Conservation (phyloP, 2,797 vertebrate species). For the Psittacula echo region DNA sequence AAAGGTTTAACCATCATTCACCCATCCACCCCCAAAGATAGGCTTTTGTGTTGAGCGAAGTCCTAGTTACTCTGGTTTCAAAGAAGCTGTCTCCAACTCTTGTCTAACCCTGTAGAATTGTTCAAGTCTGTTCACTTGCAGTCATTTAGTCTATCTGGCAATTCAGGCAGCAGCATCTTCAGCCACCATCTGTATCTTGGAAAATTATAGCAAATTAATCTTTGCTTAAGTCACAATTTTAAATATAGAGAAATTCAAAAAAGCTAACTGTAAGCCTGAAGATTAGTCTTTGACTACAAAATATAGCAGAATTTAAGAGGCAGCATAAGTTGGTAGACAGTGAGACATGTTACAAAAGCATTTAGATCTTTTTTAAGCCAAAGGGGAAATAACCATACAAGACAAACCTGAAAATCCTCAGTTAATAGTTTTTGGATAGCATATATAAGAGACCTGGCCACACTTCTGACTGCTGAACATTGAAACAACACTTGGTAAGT, state of each 20-base stretch:
- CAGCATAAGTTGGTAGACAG: background rate
- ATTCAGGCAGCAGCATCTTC: background rate
- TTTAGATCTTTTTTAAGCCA: background rate
- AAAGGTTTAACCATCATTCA: background rate
- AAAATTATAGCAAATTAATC: background rate
- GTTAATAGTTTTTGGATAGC: background rate
- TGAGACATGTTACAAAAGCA: background rate
- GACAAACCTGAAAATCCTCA: background rate
- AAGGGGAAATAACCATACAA: background rate
- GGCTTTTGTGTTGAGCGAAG: background rate
- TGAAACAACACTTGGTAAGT: background rate
- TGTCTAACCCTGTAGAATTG: background rate
- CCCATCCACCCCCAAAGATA: rapidly evolving
- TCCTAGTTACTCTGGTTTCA: background rate
- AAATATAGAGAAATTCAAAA: background rate
- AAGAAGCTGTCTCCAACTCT: background rate
- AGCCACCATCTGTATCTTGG: background rate
- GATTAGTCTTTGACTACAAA: background rate
- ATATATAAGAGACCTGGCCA: background rate
- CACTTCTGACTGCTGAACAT: background rate
- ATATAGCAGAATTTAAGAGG: background rate
- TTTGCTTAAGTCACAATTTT: background rate
- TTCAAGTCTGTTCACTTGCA: background rate
- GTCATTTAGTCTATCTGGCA: background rate
- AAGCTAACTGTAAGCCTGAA: background rate